Evolutionary conservation across 1,140 invertebrate genomes (phyloP), one percentile per base, ranked within the genome.

Genomic region (Drosophila bocqueti): DNA sequence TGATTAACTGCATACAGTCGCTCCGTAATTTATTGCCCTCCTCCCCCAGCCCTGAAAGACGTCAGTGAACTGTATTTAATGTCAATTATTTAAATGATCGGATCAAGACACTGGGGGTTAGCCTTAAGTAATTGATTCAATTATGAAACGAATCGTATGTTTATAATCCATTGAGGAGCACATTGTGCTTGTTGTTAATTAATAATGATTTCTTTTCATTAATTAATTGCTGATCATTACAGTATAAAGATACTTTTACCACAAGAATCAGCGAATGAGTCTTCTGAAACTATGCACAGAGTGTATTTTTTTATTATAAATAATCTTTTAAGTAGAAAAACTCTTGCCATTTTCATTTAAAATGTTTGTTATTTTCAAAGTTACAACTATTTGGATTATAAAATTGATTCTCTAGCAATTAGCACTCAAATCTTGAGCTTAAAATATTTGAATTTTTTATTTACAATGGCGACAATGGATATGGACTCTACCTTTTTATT

Each of bases 1-100:
- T 57, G 54, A 57, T 57, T 57, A 57, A n/a, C 54, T 24, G 21
- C 11, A 40, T 15, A 15, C 18, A 21, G 15, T 16, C n/a, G 13
- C 36, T 38, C 11, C 4, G 21, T 55, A 3, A 55, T 55, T 55
- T 38, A 55, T 54, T 36, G 8, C 15, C 1, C 29, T 34, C 29
- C n/a, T 34, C 29, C n/a, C 38, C 13, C 38, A 38, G 16, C 50
- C 52, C 16, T 55, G 52, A 21, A 62, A 66, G 58, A 66, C 64
- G 29, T 21, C 64, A 43, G 31, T 43, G 18, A 62, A 62, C 57
- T 31, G 58, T 40, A 65, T 42, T 68, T 36, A 50, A 67, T 26
- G 34, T 47, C 65, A 65, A 67, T 67, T 67, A 65, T 49, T 67
- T 40, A 67, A 67, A 64, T 67, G n/a, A 67, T 36, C 34, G 18